Percentiles rank a stretch among this genome's conserved stretches.
phyloP scores from a whole-genome alignment of 2,113 vertebrate genomes.

The Tauraco erythrolophus region DNA sequence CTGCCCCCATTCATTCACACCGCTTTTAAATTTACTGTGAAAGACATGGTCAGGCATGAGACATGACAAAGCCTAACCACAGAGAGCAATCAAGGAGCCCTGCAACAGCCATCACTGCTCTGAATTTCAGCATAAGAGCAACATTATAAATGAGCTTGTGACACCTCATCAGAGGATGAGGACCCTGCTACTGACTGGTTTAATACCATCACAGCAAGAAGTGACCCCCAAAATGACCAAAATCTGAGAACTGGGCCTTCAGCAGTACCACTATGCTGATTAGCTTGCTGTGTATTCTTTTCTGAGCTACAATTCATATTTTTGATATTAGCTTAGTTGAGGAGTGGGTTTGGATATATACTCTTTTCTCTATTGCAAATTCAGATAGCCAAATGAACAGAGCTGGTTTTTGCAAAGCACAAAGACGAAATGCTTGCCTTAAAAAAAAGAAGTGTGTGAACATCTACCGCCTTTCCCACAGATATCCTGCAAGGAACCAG shows the following conservation, averaged over 20 bases:
- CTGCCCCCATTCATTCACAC: not conserved
- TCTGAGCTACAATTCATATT: not conserved
- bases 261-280: fast-evolving
- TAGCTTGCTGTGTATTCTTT: not conserved
- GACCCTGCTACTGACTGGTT: not conserved
- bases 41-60: not conserved
- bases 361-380: not conserved
- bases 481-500: not conserved
- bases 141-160: not conserved
- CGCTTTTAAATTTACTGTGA: not conserved
- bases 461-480: constrained; percentile 2
- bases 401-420: not conserved
- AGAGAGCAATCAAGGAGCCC: not conserved
- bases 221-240: not conserved
- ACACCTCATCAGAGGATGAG: not conserved
- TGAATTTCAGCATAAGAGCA: not conserved
- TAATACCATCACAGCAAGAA: not conserved
- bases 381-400: not conserved
- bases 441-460: not conserved
- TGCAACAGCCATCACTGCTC: not conserved
- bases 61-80: not conserved
- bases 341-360: not conserved
- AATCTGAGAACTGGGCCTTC: not conserved
- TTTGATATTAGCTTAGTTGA: not conserved
- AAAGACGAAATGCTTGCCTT: not conserved